Base-by-base conservation (phyloP, 2,797 vertebrate species). In the Hirundo rustica region DNA sequence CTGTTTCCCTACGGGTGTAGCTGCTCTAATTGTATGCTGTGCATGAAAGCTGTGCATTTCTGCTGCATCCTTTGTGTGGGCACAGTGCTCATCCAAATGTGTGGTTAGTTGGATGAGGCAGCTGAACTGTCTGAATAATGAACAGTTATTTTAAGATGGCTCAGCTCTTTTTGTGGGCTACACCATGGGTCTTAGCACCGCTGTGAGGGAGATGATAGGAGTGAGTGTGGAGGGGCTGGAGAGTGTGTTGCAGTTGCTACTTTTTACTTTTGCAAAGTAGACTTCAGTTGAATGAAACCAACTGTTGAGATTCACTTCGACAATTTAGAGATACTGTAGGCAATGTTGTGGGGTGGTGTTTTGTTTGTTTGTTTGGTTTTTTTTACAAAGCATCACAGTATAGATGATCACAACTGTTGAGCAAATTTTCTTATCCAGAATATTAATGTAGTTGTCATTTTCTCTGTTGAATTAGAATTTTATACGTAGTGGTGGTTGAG, bases 141-240 rank as follows among this genome's bases (percentile, higher is more conserved):
- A 91, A 13, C 23, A 15, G 53, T 34, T 2, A 30, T 48, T 92
- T 86, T 58, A 34, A 9, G 54, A 25, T 66, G 62, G 64, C 58
- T 80, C 73, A 65, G 50, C 34, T 81, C n/a, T 34, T 64, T 44
- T 67, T 40, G 26, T n/a, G 16, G 45, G 36, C 30, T 61, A 32
- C 34, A 42, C 2, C 11, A 0, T 17, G 42, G 5, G 11, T 65
- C 30, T 25, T 26, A 4, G 12, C 32, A n/a, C 14, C 13, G 8
- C 20, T 5, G 0, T 2, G 53, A 42, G 34, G 26, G 45, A 71
- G 11, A 8, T 36, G 18, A 11, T 8, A 21, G 18, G 15, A 42
- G 16, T 17, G 44, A 0, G 0, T 0, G 1, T 34, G 50, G 36
- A 74, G 29, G 30, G 18, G 10, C n/a, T 44, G 38, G 30, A 40